phyloP scores from a whole-genome alignment of 2,888 invertebrate species.

The Sarcophaga rosellei region DNA sequence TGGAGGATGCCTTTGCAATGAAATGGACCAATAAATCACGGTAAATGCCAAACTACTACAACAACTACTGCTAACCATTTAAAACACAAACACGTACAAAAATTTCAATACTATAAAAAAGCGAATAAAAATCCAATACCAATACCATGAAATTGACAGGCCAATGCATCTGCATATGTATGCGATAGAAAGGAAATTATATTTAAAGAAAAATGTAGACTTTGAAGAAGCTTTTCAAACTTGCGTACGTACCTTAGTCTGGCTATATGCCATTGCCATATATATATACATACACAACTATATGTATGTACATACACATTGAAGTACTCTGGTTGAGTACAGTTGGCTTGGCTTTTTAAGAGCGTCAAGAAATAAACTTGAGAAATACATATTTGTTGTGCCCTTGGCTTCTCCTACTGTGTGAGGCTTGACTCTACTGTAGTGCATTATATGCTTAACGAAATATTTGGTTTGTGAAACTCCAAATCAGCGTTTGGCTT shows the following conservation, averaged over 20 bases:
- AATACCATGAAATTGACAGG: background rate
- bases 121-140: background rate
- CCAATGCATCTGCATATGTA: background rate
- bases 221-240: conserved; percentile 50
- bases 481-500: no score
- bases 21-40: conserved; percentile 70
- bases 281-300: background rate
- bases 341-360: conserved; percentile 27
- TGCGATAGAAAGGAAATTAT: background rate
- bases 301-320: background rate
- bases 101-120: background rate
- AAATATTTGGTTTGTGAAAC: no score
- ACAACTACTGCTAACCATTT: conserved; percentile 44
- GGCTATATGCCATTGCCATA: conserved; percentile 52
- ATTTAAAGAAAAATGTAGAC: conserved; percentile 1
- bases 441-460: no score
- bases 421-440: background rate
- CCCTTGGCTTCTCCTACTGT: conserved; percentile 10
- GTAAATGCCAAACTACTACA: conserved; percentile 62
- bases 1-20: conserved; percentile 61
- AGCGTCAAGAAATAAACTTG: conserved; percentile 24
- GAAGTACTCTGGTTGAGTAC: conserved; percentile 25
- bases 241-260: conserved; percentile 55
- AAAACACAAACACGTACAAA: conserved; percentile 22
- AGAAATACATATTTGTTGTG: conserved; percentile 41